Evolutionary conservation across 2,888 invertebrate genomes (phyloP).

Genomic region (Pherbina coryleti): DNA sequence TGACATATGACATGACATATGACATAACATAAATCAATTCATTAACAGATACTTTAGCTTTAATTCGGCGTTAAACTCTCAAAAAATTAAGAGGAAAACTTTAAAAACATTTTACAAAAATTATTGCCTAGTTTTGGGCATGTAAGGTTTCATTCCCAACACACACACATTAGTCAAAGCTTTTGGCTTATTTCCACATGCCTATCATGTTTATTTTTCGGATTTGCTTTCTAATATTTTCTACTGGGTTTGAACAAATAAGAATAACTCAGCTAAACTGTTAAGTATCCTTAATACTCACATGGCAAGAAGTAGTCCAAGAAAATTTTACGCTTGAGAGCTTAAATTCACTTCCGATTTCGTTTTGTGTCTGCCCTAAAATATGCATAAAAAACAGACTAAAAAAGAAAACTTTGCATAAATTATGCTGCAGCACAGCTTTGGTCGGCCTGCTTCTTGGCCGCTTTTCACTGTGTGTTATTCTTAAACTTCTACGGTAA

Average conservation of each 20-base stretch:
- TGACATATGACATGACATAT: too few relatives aligned
- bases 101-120: background rate
- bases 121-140: background rate
- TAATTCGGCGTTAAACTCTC: too few relatives aligned
- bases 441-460: background rate
- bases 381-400: too few relatives aligned
- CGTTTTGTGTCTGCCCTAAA: background rate
- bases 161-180: too few relatives aligned
- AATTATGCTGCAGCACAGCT: conserved; percentile 24
- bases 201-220: too few relatives aligned
- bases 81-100: too few relatives aligned
- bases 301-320: background rate
- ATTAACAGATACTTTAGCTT: too few relatives aligned
- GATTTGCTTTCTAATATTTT: background rate
- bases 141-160: background rate
- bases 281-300: background rate
- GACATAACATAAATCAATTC: too few relatives aligned
- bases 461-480: too few relatives aligned
- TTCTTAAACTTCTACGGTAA: too few relatives aligned
- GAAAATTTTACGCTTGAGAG: background rate
- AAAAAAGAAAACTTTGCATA: conserved; percentile 10
- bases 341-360: conserved; percentile 33
- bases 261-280: background rate
- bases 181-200: too few relatives aligned
- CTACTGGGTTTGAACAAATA: background rate